Evolutionary conservation across 2,113 vertebrate species (phyloP), one percentile per base, ranked within the genome.

Genomic region (Rhinoptilus africanus): DNA sequence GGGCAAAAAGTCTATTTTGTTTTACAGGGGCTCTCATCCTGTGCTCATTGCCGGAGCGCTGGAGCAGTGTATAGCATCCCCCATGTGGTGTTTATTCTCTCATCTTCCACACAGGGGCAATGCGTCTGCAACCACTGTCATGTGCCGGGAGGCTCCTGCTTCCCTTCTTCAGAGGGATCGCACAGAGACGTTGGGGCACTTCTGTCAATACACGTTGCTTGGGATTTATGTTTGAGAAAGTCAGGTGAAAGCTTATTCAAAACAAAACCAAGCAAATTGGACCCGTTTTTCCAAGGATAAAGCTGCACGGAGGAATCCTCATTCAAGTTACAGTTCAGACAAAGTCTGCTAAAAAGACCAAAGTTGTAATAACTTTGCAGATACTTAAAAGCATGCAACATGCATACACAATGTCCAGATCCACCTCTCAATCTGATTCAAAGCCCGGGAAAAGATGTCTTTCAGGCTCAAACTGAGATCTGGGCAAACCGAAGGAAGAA

Each of bases 81-180:
- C 59, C 60, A 8, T 20, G 14, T 45, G 87, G 72, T 91, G 96
- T 78, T 91, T 78, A 68, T 96, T 94, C 92, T 96, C 93, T 93
- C 64, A 50, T 92, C 95, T 95, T 88, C 96, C 94, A 96, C 96
- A 97, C 76, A 97, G 93, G 85, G 95, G 96, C 92, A 94, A 96
- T 97, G 87, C 94, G 78, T 93, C 96, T 95, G 94, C 96, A 97
- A 92, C 89, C 75, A 85, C 92, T 94, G 62, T 72, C 92, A 6
- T 15, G 60, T n/a, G 10, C 34, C n/a, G 54, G 77, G 54, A 67
- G 20, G 59, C 59, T 93, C 47, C n/a, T 21, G 28, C 68, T 80
- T 50, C 1, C 3, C n/a, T 56, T 54, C 47, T 76, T 41, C 45
- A 35, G 32, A 53, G n/a, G 35, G 4, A 14, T 26, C 64, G 26